These are phyloP conservation scores for Lepidochitona cinerea DNA, from an alignment of 2,888 invertebrate species.

Conservation along the genomic window DNA sequence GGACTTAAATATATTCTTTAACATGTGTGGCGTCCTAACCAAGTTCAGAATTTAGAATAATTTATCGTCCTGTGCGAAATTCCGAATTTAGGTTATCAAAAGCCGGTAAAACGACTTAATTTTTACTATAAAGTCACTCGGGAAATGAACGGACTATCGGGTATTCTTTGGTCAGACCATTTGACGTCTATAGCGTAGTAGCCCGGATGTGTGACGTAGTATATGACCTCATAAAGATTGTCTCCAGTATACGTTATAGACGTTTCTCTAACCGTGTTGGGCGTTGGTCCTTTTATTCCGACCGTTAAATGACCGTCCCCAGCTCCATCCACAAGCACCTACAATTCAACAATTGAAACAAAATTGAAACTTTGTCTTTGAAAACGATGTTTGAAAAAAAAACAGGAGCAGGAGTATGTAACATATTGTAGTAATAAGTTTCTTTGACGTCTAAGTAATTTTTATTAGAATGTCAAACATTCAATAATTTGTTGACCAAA, in stretches of 20 bases:
- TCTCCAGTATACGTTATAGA: slow-evolving; percentile 63
- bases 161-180: slow-evolving; percentile 54
- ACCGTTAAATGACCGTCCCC: slow-evolving; percentile 58
- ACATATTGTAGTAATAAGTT: no score
- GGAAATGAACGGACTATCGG: slow-evolving; percentile 57
- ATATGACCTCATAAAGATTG: slow-evolving; percentile 64
- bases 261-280: slow-evolving; percentile 54
- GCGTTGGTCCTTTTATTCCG: slow-evolving; percentile 56
- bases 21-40: no score
- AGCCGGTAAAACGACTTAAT: no score
- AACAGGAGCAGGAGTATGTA: background rate
- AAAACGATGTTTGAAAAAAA: background rate
- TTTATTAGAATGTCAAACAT: no score
- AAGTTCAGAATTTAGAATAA: no score
- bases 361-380: background rate
- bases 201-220: slow-evolving; percentile 63
- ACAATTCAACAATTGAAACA: slow-evolving; percentile 23
- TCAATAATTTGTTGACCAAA: no score
- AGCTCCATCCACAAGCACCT: slow-evolving; percentile 56
- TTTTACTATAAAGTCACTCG: slow-evolving; percentile 21
- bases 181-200: slow-evolving; percentile 64
- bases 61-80: no score
- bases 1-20: no score
- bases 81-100: no score
- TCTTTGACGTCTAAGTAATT: no score